Base-by-base conservation (phyloP, 2,113 vertebrate genomes). In the Acanthochromis polyacanthus region DNA sequence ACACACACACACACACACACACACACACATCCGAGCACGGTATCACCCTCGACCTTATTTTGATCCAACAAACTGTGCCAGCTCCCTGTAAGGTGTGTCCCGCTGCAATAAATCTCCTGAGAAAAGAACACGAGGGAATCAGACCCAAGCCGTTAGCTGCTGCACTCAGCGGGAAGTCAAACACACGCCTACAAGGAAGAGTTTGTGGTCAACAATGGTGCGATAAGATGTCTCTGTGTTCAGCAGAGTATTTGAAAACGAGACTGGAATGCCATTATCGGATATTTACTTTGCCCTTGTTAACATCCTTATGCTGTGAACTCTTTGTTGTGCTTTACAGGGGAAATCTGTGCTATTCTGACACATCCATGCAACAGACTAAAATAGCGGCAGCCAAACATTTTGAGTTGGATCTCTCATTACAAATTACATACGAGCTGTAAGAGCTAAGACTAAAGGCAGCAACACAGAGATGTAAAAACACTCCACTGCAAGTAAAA, bases 1-100 rank as follows among this genome's bases (percentile, higher is more conserved):
- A 1, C 51, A 45, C 6, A 14, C 65, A 57, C 64, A 23, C 61
- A 58, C 28, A 71, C 58, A 1, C 17, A 1, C 51, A 45, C 11
- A 14, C 65, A 57, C 64, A 23, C 61, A 58, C 28, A 71, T 19
- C 5, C 32, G 64, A 14, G 20, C 58, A 43, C 46, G 40, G 23
- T 71, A 75, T 73, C 58, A 76, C 62, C 77, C 40, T 32, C 89
- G 85, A 79, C 88, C 89, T 73, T 57, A 74, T 88, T 90, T 75
- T 75, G 50, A 85, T 84, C 71, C 80, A 72, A 85, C 75, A 83
- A 84, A 84, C 82, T 88, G 68, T 88, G 82, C 80, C 88, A 87
- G 61, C 48, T 78, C 45, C 22, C 15, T 51, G 46, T n/a, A 80
- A 88, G 91, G 91, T 71, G 91, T 89, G 91, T 87, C 82, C 5